These are phyloP conservation scores for Hapalemur alaotrensis DNA, from an alignment of 2,797 vertebrate genomes.

Conservation along the genomic window DNA sequence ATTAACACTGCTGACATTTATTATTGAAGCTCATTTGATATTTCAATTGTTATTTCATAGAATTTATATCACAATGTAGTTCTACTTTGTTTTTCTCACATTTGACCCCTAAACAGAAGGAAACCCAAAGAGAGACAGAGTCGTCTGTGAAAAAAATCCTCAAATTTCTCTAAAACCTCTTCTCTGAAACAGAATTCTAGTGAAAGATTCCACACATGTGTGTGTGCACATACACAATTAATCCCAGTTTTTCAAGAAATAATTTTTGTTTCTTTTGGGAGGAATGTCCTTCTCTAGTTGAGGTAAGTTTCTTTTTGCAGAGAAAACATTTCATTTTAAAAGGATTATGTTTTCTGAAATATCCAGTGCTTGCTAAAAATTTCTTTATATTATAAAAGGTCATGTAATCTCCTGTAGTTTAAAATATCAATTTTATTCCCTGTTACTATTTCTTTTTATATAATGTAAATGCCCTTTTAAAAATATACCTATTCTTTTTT, in stretches of 20 bases:
- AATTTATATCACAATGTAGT: background rate
- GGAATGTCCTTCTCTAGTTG: background rate
- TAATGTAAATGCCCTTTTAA: background rate
- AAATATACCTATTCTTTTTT: background rate
- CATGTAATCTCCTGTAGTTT: background rate
- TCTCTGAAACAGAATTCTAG: background rate
- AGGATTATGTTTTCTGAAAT: background rate
- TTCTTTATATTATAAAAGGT: background rate
- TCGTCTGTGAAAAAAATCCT: background rate
- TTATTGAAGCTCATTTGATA: background rate
- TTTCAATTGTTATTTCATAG: background rate
- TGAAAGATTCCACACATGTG: background rate
- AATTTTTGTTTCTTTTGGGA: background rate
- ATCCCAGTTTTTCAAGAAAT: background rate
- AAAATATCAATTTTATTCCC: background rate
- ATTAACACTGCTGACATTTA: background rate
- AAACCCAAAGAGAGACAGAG: background rate
- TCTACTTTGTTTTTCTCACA: background rate
- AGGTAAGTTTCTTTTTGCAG: background rate
- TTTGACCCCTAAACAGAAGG: background rate
- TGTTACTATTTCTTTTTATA: background rate
- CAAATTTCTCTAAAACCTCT: background rate
- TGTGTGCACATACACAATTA: background rate
- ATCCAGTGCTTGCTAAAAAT: background rate
- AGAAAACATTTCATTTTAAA: background rate